Conservation (phyloP, 2,797 vertebrate genomes). For the Catostomus latipinnis region DNA sequence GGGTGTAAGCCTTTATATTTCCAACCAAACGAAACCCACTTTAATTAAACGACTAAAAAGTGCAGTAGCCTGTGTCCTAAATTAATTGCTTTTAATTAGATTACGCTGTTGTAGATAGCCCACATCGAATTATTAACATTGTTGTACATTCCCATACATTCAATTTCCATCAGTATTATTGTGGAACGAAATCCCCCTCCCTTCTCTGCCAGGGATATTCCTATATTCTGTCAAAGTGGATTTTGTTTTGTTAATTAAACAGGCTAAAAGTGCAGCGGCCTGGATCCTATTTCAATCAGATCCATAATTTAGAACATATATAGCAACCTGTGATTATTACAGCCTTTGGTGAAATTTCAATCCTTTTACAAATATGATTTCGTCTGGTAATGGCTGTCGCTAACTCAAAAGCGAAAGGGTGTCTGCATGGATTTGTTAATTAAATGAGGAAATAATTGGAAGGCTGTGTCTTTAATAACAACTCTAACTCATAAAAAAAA, state of each 20-base stretch:
- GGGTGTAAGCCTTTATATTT: slow-evolving; percentile 74
- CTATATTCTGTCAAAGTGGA: slow-evolving; percentile 77
- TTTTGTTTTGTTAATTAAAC: slow-evolving; percentile 84
- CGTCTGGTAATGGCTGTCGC: slow-evolving; percentile 73
- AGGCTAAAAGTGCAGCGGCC: slow-evolving; percentile 80
- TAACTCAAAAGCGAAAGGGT: slow-evolving; percentile 69
- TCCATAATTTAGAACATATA: slow-evolving; percentile 82
- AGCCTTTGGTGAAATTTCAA: slow-evolving; percentile 72
- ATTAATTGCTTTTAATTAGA: slow-evolving; percentile 89
- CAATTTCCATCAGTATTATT: slow-evolving; percentile 83
- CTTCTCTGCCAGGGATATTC: slow-evolving; percentile 69
- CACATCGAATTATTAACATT: slow-evolving; percentile 81
- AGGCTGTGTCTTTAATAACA: slow-evolving; percentile 79
- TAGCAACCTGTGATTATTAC: slow-evolving; percentile 79
- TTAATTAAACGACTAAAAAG: slow-evolving; percentile 86
- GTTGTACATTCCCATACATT: slow-evolving; percentile 85
- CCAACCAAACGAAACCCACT: slow-evolving; percentile 73
- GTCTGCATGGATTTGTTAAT: slow-evolving; percentile 84
- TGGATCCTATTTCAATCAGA: slow-evolving; percentile 82
- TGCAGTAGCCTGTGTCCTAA: slow-evolving; percentile 85
- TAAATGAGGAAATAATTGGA: slow-evolving; percentile 87
- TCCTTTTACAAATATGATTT: slow-evolving; percentile 75
- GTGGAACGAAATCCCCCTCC: slow-evolving; percentile 69
- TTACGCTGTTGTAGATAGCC: slow-evolving; percentile 80
- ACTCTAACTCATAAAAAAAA: slow-evolving; percentile 74